A percentile compares a stretch with the other conserved stretches of the same genome.
These are phyloP conservation scores for Phengaris alcon DNA, from an alignment of 2,888 invertebrate species.

Conservation along the genomic window DNA sequence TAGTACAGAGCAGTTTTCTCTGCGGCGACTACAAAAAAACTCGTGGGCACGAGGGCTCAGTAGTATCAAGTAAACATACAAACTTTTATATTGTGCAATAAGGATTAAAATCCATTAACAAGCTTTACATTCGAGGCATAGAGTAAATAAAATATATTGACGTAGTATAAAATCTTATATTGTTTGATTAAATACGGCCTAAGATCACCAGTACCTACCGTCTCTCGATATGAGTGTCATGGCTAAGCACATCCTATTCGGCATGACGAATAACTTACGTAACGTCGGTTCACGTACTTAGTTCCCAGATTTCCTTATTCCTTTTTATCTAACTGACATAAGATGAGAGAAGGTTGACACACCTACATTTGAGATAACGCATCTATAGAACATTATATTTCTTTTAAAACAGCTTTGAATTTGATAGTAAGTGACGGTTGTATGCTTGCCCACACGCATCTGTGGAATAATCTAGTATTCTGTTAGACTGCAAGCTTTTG, in stretches of 20 bases:
- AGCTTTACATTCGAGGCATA: not conserved
- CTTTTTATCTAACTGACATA: not conserved
- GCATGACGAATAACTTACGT: slow-evolving; percentile 6
- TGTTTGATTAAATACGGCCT: not conserved
- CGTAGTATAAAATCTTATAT: not conserved
- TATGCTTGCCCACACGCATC: too few species aligned
- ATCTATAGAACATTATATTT: not conserved
- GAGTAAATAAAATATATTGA: too few species aligned
- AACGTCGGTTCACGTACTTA: slow-evolving; percentile 1
- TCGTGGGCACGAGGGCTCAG: too few species aligned
- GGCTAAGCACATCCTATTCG: slow-evolving; percentile 6
- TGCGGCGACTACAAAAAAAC: too few species aligned
- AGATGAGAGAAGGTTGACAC: not conserved
- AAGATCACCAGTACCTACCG: not conserved
- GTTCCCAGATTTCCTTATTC: not conserved
- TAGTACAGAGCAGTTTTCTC: too few species aligned
- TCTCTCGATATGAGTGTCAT: not conserved
- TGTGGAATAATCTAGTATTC: too few species aligned
- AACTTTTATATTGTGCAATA: too few species aligned
- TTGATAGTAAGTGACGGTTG: too few species aligned
- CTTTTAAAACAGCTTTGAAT: not conserved
- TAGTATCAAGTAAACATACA: too few species aligned
- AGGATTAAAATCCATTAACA: not conserved
- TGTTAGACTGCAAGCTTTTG: too few species aligned
- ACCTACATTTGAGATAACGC: not conserved